Conservation (phyloP, 1,140 invertebrate genomes). For the Apocrypta bakeri region DNA sequence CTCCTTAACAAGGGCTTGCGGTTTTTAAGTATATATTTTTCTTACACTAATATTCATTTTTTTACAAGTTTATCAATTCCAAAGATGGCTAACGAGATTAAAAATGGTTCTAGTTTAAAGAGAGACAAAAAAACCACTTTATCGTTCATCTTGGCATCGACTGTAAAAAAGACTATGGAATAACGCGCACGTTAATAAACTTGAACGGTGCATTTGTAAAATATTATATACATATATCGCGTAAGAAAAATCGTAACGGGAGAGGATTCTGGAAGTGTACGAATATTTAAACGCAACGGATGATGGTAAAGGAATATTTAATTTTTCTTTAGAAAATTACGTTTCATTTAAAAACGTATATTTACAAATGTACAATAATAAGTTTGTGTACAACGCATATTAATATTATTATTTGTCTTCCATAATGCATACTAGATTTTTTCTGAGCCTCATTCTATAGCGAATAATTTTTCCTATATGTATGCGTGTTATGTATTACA, state of each 20-base stretch:
- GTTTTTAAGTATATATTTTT: slow-evolving; percentile 26
- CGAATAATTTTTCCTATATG: background rate
- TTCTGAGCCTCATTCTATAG: background rate
- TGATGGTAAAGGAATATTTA: background rate
- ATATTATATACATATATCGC: slow-evolving; percentile 38
- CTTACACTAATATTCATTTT: slow-evolving; percentile 16
- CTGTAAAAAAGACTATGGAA: slow-evolving; percentile 42
- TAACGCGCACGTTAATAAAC: background rate
- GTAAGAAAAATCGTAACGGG: background rate
- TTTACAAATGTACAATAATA: slow-evolving; percentile 4
- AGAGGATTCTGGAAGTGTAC: slow-evolving; percentile 7
- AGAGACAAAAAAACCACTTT: background rate
- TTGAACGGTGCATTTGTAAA: slow-evolving; percentile 22
- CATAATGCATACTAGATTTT: slow-evolving; percentile 1
- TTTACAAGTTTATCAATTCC: slow-evolving; percentile 25
- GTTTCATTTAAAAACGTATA: background rate
- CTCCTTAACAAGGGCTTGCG: slow-evolving; percentile 26
- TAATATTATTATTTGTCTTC: slow-evolving; percentile 40
- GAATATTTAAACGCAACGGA: background rate
- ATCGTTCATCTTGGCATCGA: slow-evolving; percentile 6
- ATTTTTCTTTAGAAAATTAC: background rate
- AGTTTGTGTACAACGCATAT: slow-evolving; percentile 20
- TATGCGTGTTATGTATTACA: background rate
- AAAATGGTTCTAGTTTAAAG: slow-evolving; percentile 1
- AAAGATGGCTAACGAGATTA: slow-evolving; percentile 15